These are phyloP conservation scores for Euborellia annulipes DNA, from an alignment of 1,140 invertebrate species.

Conservation along the genomic window DNA sequence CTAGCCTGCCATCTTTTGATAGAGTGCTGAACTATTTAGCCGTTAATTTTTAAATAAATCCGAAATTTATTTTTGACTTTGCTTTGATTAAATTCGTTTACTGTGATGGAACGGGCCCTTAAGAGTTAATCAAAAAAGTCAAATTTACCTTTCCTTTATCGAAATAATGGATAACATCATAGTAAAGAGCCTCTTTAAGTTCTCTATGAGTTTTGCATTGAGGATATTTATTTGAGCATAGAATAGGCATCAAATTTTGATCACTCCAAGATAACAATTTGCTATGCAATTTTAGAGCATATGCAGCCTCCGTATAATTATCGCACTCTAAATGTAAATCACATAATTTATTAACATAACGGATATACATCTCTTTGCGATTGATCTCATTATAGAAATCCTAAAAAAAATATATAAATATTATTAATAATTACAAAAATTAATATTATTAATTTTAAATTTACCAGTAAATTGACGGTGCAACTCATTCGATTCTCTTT, in stretches of 20 bases:
- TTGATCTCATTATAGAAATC: constrained; percentile 87
- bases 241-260: constrained; percentile 43
- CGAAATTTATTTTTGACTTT: too few relatives aligned
- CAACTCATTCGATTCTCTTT: constrained; percentile 81
- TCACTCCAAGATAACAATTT: constrained; percentile 70
- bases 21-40: too few relatives aligned
- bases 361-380: constrained; percentile 87
- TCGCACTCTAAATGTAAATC: constrained; percentile 75
- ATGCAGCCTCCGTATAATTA: constrained; percentile 88
- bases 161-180: constrained; percentile 76
- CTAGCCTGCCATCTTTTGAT: too few relatives aligned
- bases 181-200: constrained; percentile 81
- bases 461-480: constrained; percentile 70
- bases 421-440: too few relatives aligned
- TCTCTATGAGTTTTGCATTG: constrained; percentile 61
- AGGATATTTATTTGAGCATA: constrained; percentile 43
- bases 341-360: constrained; percentile 87
- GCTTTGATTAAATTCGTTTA: too few relatives aligned
- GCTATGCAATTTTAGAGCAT: constrained; percentile 74
- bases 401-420: constrained; percentile 24
- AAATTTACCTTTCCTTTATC: constrained; percentile 58
- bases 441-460: too few relatives aligned
- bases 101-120: too few relatives aligned
- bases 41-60: too few relatives aligned
- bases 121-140: constrained; percentile 14